These are phyloP conservation scores for Oscheius sp. DNA, from an alignment of 2,888 invertebrate species.

Conservation along the genomic window DNA sequence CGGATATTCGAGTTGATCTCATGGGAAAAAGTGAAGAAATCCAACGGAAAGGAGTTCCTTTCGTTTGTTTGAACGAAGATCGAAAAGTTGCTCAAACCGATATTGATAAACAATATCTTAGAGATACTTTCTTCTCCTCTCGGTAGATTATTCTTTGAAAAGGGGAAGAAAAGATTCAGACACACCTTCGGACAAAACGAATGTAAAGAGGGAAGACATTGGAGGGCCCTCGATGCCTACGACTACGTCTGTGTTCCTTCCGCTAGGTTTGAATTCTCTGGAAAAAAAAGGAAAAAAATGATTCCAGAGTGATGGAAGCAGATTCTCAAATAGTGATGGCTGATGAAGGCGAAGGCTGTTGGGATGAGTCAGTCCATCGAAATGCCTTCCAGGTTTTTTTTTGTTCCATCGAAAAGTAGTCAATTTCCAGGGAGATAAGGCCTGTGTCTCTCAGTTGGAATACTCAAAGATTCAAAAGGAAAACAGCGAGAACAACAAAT, in stretches of 20 bases:
- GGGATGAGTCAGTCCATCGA: not conserved
- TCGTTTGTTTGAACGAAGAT: constrained; percentile 20
- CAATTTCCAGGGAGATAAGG: constrained; percentile 44
- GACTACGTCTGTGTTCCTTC: constrained; percentile 67
- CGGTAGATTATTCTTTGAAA: constrained; percentile 19
- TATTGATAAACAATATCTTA: constrained; percentile 33
- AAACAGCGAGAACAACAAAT: constrained; percentile 42
- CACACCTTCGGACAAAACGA: constrained; percentile 62
- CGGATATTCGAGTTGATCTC: constrained; percentile 17
- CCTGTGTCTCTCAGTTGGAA: constrained; percentile 43
- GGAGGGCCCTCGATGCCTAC: constrained; percentile 66
- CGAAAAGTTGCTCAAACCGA: constrained; percentile 25
- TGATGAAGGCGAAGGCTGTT: constrained; percentile 17
- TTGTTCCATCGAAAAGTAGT: not conserved
- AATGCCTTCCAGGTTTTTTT: constrained; percentile 30
- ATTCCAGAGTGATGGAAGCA: constrained; percentile 13
- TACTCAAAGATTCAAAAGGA: constrained; percentile 33
- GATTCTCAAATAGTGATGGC: not conserved
- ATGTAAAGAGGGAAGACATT: constrained; percentile 58
- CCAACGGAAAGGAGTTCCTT: constrained; percentile 31
- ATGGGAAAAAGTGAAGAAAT: not conserved
- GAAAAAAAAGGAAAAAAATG: too few species aligned
- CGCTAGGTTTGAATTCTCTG: constrained; percentile 27
- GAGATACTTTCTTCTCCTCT: constrained; percentile 35
- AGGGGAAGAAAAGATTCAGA: constrained; percentile 23